Conservation (phyloP, 2,113 vertebrate genomes). For the Grammomys dolichurus region DNA sequence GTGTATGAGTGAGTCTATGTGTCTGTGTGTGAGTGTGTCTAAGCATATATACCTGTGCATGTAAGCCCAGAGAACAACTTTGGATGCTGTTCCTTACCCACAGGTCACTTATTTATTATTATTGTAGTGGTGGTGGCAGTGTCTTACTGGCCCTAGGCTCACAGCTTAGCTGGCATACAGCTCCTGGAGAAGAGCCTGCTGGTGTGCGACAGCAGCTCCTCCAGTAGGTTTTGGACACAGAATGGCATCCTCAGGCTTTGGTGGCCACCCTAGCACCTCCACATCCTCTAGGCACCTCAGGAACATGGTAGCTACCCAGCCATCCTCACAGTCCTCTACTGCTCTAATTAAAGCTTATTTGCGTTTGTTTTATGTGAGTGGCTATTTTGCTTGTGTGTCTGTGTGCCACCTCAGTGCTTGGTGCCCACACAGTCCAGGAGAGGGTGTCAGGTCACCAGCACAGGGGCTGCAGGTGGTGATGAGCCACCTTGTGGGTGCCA, state of each 20-base stretch:
- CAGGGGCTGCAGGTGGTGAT: not conserved
- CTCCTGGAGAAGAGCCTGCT: not conserved
- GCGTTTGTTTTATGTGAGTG: not conserved
- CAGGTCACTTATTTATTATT: not conserved
- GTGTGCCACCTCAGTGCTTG: not conserved
- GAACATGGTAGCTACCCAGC: not conserved
- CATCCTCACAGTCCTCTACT: not conserved
- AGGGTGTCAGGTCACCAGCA: not conserved
- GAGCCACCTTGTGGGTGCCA: not conserved
- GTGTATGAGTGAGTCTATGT: not conserved
- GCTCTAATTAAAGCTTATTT: not conserved
- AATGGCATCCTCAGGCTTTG: not conserved
- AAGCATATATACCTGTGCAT: not conserved
- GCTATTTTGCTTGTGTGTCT: not conserved
- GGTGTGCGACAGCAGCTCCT: not conserved
- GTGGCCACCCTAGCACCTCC: not conserved
- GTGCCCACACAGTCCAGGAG: not conserved
- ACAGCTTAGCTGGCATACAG: not conserved
- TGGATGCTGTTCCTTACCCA: not conserved
- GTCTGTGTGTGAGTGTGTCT: not conserved
- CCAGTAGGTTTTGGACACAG: not conserved
- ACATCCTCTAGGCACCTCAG: not conserved
- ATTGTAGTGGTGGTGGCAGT: not conserved
- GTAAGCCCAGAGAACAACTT: not conserved
- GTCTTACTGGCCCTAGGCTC: not conserved